phyloP scores from a whole-genome alignment of 1,140 invertebrate species.

The Drosophila serrata region DNA sequence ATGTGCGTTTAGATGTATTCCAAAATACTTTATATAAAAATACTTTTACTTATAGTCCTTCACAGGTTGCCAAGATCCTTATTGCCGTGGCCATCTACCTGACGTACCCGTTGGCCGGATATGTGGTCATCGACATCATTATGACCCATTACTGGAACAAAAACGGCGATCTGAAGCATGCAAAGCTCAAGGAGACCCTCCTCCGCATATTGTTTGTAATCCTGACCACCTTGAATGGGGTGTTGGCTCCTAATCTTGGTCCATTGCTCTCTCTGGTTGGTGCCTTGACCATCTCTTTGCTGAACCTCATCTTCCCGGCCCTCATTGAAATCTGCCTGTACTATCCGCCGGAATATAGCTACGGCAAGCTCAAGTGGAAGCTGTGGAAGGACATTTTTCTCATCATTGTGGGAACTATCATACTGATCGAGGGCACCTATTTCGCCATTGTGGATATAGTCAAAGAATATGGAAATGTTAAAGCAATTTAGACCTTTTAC shows the following conservation, averaged over 20 bases:
- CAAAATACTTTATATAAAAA: too few species aligned
- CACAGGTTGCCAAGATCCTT: slow-evolving; percentile 24
- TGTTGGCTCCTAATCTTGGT: slow-evolving; percentile 54
- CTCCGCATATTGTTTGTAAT: slow-evolving; percentile 8
- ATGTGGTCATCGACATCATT: slow-evolving; percentile 53
- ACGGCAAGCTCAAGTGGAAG: slow-evolving; percentile 44
- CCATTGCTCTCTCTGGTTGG: slow-evolving; percentile 52
- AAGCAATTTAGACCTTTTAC: neutral
- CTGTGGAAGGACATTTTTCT: slow-evolving; percentile 42
- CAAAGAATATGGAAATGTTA: slow-evolving; percentile 5
- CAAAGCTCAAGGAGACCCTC: slow-evolving; percentile 23
- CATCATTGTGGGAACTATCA: slow-evolving; percentile 22
- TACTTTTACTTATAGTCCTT: neutral
- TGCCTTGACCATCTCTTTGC: slow-evolving; percentile 49
- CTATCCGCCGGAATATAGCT: slow-evolving; percentile 37
- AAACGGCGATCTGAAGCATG: neutral
- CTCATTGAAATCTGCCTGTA: slow-evolving; percentile 45
- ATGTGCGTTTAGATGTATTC: too few species aligned
- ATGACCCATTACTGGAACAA: slow-evolving; percentile 31
- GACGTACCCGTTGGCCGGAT: slow-evolving; percentile 50
- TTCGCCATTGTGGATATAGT: slow-evolving; percentile 25
- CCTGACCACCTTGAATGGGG: slow-evolving; percentile 25
- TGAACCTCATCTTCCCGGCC: slow-evolving; percentile 58
- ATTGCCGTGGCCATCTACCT: slow-evolving; percentile 43
- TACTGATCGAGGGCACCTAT: slow-evolving; percentile 31